Evolutionary conservation across 2,888 invertebrate genomes (phyloP).

Genomic region (Nematopogon swammerdamellus): DNA sequence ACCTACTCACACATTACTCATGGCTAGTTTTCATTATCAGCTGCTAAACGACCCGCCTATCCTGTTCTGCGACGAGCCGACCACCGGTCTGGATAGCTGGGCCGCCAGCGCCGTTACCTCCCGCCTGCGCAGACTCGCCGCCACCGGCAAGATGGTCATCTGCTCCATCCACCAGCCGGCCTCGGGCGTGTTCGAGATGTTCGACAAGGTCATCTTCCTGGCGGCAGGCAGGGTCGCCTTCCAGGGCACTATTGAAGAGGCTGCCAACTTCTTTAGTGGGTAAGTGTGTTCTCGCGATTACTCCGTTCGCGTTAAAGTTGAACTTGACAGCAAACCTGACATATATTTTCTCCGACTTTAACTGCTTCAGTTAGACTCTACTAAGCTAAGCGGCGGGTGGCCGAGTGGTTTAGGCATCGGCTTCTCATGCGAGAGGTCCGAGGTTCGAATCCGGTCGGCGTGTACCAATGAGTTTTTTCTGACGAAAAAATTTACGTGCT

Average conservation of each 20-base stretch:
- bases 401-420: too few species aligned
- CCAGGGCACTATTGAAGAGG: conserved; percentile 71
- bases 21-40: too few species aligned
- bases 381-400: too few species aligned
- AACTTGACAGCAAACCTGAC: too few species aligned
- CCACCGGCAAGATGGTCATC: conserved; percentile 72
- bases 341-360: too few species aligned
- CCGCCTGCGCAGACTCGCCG: conserved; percentile 61
- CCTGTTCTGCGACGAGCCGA: conserved; percentile 92
- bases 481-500: too few species aligned
- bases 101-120: conserved; percentile 79
- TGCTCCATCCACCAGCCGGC: conserved; percentile 92
- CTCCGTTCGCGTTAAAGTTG: too few species aligned
- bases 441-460: too few species aligned
- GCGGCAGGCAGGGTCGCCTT: conserved; percentile 76
- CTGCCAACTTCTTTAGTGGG: conserved; percentile 67
- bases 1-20: too few species aligned
- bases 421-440: too few species aligned
- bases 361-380: too few species aligned
- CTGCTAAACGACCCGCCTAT: conserved; percentile 84
- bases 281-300: conserved; percentile 26
- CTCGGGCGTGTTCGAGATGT: conserved; percentile 79
- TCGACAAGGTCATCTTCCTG: conserved; percentile 75
- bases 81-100: conserved; percentile 88
- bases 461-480: too few species aligned